Conservation (phyloP, 2,888 invertebrate species). For the Drymonia ruficornis region DNA sequence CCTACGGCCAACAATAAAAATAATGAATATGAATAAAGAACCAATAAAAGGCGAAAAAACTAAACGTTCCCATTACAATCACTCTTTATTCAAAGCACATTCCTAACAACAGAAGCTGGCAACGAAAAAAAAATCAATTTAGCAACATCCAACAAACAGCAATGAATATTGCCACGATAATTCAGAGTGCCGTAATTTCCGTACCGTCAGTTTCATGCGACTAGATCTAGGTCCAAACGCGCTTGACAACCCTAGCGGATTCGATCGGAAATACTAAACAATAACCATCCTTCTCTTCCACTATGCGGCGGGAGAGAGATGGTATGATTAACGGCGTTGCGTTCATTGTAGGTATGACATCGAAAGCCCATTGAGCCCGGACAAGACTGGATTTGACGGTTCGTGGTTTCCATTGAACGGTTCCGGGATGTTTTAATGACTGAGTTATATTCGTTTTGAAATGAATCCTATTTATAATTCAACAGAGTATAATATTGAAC, state of each 20-base stretch:
- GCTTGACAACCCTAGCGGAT: constrained; percentile 31
- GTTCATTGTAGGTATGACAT: constrained; percentile 32
- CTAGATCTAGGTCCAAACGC: constrained; percentile 43
- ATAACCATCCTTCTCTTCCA: constrained; percentile 13
- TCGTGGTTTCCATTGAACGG: constrained; percentile 41
- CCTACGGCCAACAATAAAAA: background rate
- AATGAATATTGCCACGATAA: constrained; percentile 48
- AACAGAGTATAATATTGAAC: background rate
- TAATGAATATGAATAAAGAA: background rate
- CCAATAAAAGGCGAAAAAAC: background rate
- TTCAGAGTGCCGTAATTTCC: constrained; percentile 53
- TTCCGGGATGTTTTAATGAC: constrained; percentile 40
- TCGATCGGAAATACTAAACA: constrained; percentile 20
- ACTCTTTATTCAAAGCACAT: constrained; percentile 13
- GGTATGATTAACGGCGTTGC: constrained; percentile 26
- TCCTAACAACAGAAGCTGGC: constrained; percentile 9
- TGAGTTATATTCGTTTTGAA: constrained; percentile 12
- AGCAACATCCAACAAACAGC: constrained; percentile 40
- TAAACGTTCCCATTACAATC: constrained; percentile 1
- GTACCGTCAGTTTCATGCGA: constrained; percentile 49
- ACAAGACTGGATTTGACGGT: constrained; percentile 48
- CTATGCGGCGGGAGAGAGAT: constrained; percentile 22
- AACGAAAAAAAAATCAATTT: constrained; percentile 28
- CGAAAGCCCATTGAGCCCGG: constrained; percentile 37
- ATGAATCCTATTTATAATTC: background rate